phyloP scores from a whole-genome alignment of 2,888 invertebrate species.

The Linyphia triangularis region DNA sequence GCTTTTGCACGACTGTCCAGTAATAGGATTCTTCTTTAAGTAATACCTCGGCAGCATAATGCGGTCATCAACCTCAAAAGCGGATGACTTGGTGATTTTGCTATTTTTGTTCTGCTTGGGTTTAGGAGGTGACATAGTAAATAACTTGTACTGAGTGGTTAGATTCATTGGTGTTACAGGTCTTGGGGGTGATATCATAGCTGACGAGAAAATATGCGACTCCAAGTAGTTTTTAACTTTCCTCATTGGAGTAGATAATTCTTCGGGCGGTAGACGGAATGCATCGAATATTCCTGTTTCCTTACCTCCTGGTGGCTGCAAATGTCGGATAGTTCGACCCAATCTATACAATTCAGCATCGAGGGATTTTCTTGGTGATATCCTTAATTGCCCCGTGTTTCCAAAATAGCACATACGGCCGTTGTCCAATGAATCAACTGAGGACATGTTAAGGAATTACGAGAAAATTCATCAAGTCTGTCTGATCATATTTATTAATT shows the following conservation, averaged over 20 bases:
- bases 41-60: background rate
- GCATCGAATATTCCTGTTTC: conserved; percentile 53
- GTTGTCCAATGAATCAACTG: no score
- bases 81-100: conserved; percentile 21
- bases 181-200: conserved; percentile 12
- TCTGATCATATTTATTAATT: no score
- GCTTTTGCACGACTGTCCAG: conserved; percentile 17
- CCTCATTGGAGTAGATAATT: background rate
- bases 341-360: conserved; percentile 61
- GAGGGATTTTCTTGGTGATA: conserved; percentile 47
- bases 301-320: conserved; percentile 59
- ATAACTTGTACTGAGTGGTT: conserved; percentile 39
- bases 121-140: conserved; percentile 18
- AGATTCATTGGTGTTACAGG: conserved; percentile 3
- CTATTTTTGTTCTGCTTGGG: background rate
- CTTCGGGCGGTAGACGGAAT: background rate
- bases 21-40: conserved; percentile 51
- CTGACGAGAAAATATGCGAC: conserved; percentile 12
- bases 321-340: conserved; percentile 25
- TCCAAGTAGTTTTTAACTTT: conserved; percentile 10
- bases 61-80: conserved; percentile 31
- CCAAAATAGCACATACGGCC: no score
- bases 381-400: no score
- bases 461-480: no score
- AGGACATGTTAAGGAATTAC: no score